Evolutionary conservation across 2,888 invertebrate species (phyloP).

Genomic region (Eutolmus rufibarbis): DNA sequence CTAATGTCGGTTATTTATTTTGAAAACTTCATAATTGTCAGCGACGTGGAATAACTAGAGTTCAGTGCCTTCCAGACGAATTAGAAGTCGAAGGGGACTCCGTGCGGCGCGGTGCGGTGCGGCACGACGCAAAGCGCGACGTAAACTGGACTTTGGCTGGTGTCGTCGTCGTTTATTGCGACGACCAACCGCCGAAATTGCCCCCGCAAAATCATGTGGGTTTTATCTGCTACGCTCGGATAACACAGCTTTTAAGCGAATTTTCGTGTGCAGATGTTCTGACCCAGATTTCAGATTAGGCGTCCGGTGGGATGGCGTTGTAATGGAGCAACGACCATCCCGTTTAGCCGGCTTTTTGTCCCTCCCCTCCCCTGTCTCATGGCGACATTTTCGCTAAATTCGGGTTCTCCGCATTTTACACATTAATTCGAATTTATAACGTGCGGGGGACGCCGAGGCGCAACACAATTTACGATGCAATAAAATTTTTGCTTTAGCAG

Average conservation of each 20-base stretch:
- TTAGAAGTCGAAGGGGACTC: constrained; percentile 30
- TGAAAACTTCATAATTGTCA: constrained; percentile 47
- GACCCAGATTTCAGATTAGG: not conserved
- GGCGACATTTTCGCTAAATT: not conserved
- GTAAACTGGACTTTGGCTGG: not conserved
- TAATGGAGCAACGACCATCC: not conserved
- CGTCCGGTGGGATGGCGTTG: not conserved
- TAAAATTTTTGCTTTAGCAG: not conserved
- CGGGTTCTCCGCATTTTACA: not conserved
- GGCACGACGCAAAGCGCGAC: not conserved
- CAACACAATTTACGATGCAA: not conserved
- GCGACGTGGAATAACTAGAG: constrained; percentile 32
- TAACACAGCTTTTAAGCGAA: not conserved
- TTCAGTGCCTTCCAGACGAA: constrained; percentile 44
- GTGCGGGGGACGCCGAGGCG: not conserved
- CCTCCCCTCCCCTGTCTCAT: not conserved
- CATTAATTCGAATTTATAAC: not conserved
- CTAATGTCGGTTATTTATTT: constrained; percentile 47
- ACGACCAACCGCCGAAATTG: constrained; percentile 1
- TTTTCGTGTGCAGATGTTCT: constrained; percentile 10
- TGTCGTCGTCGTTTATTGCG: not conserved
- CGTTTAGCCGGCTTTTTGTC: not conserved
- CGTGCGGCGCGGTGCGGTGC: too few relatives aligned
- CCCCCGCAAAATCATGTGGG: constrained; percentile 14
- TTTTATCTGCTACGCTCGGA: not conserved